Base-by-base conservation (phyloP, 1,140 invertebrate species). In the Lordiphosa stackelbergi region DNA sequence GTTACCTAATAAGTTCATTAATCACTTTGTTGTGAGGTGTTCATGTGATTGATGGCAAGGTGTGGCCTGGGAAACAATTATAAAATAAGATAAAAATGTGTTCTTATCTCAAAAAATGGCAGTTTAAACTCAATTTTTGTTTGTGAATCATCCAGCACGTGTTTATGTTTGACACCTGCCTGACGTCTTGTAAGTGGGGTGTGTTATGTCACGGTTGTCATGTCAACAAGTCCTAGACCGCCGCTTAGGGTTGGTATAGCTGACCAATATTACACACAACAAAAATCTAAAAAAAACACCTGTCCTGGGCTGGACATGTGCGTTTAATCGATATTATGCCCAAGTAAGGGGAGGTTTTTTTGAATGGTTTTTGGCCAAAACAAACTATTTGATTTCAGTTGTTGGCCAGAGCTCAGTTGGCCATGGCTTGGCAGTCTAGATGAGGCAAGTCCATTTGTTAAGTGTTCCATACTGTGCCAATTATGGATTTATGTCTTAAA, bases 401-500 rank as follows among this genome's bases (percentile, higher is more conserved):
- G 48, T 13, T 9, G 7, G 12, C 48, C 6, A 16, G 35, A 49
- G 66, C 35, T 55, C 56, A 79, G 75, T 74, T 75, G 75, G 75
- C 75, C 60, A 55, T 83, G 75, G 51, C 58, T 38, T 52, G 53
- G 24, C 66, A 55, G 59, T 75, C 41, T 60, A 55, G 66, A 77
- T 83, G 73, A 69, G 73, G 16, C 57, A 31, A 13, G 22, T 6
- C 22, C 3, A 12, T 40, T 43, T 51, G 31, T 42, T 53, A 46
- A 54, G 11, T 9, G 5, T 9, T 22, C 4, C n/a, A 19, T 49
- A 38, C 40, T 19, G 11, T 36, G 54, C 56, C 54, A 84, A 86
- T 78, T 74, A 87, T 87, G 85, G 85, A 87, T 85, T 78, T 87
- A 81, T 69, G 85, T 84, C 74, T 87, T 12, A 55, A 62, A 53